A percentile compares a stretch with the other conserved stretches of the same genome.
phyloP scores from a whole-genome alignment of 30 jellyfish, hydroid and myxozoan species.

The Cassiopea xamachana region DNA sequence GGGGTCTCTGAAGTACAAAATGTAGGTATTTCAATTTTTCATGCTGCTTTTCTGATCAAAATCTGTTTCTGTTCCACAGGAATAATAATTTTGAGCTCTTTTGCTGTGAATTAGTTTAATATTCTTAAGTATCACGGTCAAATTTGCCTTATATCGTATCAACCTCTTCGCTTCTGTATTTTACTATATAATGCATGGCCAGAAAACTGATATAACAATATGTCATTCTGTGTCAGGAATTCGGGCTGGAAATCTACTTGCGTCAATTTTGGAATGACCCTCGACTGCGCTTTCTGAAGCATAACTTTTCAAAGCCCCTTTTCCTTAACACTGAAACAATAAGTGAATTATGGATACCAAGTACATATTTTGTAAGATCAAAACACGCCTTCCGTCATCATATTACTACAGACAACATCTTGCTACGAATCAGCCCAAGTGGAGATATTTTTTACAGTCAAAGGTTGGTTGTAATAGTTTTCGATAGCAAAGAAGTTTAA shows the following conservation, averaged over 20 bases:
- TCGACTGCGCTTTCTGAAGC: conserved; percentile 59
- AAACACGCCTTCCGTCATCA: conserved; percentile 67
- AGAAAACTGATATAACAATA: no score
- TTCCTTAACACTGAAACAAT: conserved; percentile 62
- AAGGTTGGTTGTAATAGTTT: conserved; percentile 26
- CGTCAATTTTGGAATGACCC: conserved; percentile 84
- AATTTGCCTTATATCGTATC: no score
- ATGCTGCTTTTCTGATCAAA: no score
- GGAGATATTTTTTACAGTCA: conserved; percentile 80
- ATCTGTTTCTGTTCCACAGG: no score
- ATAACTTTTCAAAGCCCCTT: conserved; percentile 53
- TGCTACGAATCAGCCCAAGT: conserved; percentile 70
- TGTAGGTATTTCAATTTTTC: conserved; percentile 36
- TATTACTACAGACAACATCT: conserved; percentile 71
- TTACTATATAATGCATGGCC: no score
- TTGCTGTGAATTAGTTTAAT: no score
- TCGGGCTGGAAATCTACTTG: conserved; percentile 72
- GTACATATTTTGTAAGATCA: conserved; percentile 76
- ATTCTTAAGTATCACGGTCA: no score
- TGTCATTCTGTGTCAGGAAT: conserved; percentile 43
- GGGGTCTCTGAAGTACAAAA: conserved; percentile 72
- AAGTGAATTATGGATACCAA: conserved; percentile 73
- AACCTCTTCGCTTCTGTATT: no score
- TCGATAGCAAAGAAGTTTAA: no score
- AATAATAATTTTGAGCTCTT: no score